Evolutionary conservation across 2,797 vertebrate species (phyloP).

Genomic region (Pteronotus mesoamericanus): DNA sequence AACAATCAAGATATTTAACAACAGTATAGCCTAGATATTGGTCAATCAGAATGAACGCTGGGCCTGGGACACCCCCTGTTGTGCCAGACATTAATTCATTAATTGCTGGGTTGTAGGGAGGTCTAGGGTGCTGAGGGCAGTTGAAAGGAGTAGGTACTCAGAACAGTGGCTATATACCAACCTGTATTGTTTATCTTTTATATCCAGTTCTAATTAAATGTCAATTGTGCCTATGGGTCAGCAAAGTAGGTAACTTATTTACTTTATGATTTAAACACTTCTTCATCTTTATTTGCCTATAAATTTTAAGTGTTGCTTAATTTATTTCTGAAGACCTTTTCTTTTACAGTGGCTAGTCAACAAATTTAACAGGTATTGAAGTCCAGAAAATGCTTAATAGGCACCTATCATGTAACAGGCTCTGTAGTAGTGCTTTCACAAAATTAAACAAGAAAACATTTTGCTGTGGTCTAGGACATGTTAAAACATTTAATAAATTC

Average conservation of each 20-base stretch:
- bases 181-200: neutral
- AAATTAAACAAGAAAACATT: neutral
- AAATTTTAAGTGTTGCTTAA: neutral
- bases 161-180: neutral
- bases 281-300: neutral
- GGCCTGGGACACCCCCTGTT: neutral
- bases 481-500: neutral
- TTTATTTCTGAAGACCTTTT: constrained; percentile 2
- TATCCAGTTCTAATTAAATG: neutral
- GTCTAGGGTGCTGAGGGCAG: neutral
- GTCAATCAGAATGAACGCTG: neutral
- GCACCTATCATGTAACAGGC: neutral
- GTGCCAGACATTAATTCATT: neutral
- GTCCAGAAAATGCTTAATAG: neutral
- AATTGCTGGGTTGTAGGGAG: neutral
- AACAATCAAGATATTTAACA: neutral
- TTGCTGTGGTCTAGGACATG: neutral
- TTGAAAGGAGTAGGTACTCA: neutral
- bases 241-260: neutral
- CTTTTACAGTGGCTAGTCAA: neutral
- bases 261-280: neutral
- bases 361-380: neutral
- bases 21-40: neutral
- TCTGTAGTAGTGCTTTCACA: neutral
- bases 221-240: neutral